Evolutionary conservation across 2,113 vertebrate genomes (phyloP), one percentile per base, ranked within the genome.

Genomic region (Poecile atricapillus): DNA sequence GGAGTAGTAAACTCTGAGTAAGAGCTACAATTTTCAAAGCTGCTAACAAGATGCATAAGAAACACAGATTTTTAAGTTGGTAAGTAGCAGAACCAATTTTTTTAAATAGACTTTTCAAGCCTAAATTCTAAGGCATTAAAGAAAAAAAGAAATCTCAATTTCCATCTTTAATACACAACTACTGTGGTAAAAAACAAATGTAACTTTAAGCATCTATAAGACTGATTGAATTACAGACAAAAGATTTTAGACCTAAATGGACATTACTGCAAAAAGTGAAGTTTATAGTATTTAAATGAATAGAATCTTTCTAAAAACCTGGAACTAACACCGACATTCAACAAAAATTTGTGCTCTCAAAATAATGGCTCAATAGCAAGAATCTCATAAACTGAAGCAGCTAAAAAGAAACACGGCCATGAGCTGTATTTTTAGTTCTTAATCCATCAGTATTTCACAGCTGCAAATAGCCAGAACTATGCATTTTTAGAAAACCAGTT

Each of bases 401-500:
- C 64, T 89, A 80, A 95, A 79, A 79, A 79, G 94, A 95, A 96
- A 93, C 70, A 95, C 55, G 19, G 92, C 79, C 92, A 53, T 74
- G 67, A 12, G 47, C 47, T 94, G 3, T 96, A 96, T 95, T 95
- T 96, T 94, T 96, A 94, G 94, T 86, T 95, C 92, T 94, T 96
- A 96, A 95, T 93, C 90, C 93, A 94, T 75, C 93, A 88, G 93
- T 95, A 95, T 94, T 96, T 94, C 93, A 88, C 90, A 95, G 93
- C 92, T 95, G 93, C 90, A 94, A 96, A 95, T 86, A 97, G 86
- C 86, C 89, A 95, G 94, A 96, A 94, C 91, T 56, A 80, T 4
- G 93, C 94, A 91, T 93, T 96, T 96, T 96, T 96, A 95, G 93
- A 92, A 96, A 93, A 91, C 27, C 87, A 88, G 90, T 49, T 95